Base-by-base conservation (phyloP, 2,888 invertebrate genomes). In the Aquatica leii region DNA sequence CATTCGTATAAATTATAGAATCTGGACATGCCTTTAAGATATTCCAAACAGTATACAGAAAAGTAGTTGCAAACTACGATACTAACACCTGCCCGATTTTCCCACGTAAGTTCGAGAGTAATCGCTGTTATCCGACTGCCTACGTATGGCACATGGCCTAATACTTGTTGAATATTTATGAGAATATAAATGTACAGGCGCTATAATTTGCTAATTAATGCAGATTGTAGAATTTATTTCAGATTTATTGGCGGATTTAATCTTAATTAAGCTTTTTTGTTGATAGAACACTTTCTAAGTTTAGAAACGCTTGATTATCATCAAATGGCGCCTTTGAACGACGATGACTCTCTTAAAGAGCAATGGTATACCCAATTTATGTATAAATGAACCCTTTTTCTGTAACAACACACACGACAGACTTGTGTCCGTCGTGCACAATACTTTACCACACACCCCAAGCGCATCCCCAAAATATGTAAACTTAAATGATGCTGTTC, bases 81-180 rank as follows among this genome's bases (percentile, higher is more conserved):
- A 65, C 50, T 59, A 72, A 76, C 80, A 80, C 80, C 80, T 79
- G 80, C 78, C 71, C 69, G 74, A 76, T 77, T 77, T 80, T 79
- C 80, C 79, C 78, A 79, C 78, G 80, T 66, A 62, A 55, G 52
- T 59, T 63, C 63, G 66, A 62, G 55, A 59, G 61, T 53, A 53
- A 62, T 71, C 71, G 71, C 60, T 58, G 62, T 53, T 61, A 51
- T 60, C 59, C 68, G 68, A 58, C 53, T 53, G 43, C 66, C 57
- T 65, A 62, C 69, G 69, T 62, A 49, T 58, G 62, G 51, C 59
- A 74, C 74, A 72, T 72, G 72, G 72, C 71, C 73, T 72, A 71
- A 69, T 71, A 71, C 70, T 73, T 71, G 58, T 67, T 71, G 76
- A 76, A 76, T 77, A 76, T 76, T 76, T 72, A 77, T 75, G 73